These are phyloP conservation scores for Ifrita kowaldi DNA, from an alignment of 2,113 vertebrate genomes.

Conservation along the genomic window DNA sequence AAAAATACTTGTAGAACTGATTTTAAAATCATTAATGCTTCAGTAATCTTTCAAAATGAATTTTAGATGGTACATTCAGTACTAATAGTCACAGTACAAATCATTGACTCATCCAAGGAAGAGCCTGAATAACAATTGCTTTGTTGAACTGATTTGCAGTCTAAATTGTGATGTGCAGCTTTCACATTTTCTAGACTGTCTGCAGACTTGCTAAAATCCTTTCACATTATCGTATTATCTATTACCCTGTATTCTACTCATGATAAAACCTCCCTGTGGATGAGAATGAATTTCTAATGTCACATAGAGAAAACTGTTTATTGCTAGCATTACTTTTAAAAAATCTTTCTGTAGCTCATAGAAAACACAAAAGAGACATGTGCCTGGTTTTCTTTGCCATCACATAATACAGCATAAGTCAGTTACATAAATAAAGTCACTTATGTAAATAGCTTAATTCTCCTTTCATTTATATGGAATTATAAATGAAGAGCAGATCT, in stretches of 20 bases:
- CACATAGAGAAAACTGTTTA: not conserved
- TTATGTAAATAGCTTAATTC: constrained; percentile 66
- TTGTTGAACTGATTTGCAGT: constrained; percentile 39
- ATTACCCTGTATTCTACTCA: not conserved
- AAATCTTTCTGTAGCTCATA: not conserved
- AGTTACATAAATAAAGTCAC: constrained; percentile 61
- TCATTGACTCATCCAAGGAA: constrained; percentile 54
- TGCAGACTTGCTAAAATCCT: constrained; percentile 21
- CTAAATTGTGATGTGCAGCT: constrained; percentile 16
- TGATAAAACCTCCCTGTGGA: not conserved
- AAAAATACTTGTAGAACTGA: not conserved
- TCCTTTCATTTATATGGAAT: constrained; percentile 44
- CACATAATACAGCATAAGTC: constrained; percentile 30
- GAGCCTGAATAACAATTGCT: constrained; percentile 52
- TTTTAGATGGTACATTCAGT: constrained; percentile 47
- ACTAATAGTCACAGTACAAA: constrained; percentile 48
- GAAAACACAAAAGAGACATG: not conserved
- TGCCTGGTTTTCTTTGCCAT: constrained; percentile 8
- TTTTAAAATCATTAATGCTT: constrained; percentile 29
- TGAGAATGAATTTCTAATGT: not conserved
- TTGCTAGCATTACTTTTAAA: not conserved
- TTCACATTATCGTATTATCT: not conserved
- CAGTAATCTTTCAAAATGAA: constrained; percentile 38
- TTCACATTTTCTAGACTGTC: constrained; percentile 10
- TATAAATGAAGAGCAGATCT: constrained; percentile 42